Evolutionary conservation across 37 sponge, comb jelly and placozoan species (phyloP).

Genomic region (Spongilla lacustris): DNA sequence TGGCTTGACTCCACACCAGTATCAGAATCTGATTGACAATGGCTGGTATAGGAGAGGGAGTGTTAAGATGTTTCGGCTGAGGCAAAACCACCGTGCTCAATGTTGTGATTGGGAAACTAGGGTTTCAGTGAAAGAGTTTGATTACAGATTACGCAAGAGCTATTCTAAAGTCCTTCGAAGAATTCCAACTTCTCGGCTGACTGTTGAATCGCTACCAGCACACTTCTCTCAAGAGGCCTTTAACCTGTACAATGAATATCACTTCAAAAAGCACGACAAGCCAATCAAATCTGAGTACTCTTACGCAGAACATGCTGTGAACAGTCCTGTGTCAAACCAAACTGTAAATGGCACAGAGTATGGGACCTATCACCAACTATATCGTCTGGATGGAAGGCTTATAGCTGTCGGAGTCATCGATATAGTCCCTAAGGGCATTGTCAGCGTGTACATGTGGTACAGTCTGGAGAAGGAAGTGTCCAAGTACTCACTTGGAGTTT

Average conservation of each 20-base stretch:
- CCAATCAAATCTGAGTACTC: constrained; percentile 76
- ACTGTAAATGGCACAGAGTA: constrained; percentile 66
- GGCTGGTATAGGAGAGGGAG: constrained; percentile 96
- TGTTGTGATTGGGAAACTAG: constrained; percentile 89
- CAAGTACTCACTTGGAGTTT: constrained; percentile 91
- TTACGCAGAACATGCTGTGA: constrained; percentile 84
- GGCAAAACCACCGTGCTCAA: constrained; percentile 62
- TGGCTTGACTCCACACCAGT: constrained; percentile 75
- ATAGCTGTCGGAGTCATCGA: constrained; percentile 91
- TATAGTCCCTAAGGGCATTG: constrained; percentile 82
- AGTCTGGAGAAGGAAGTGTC: constrained; percentile 72
- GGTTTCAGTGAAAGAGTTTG: constrained; percentile 70
- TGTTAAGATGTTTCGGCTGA: constrained; percentile 86
- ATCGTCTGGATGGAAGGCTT: constrained; percentile 82
- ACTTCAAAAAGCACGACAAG: constrained; percentile 78
- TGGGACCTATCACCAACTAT: constrained; percentile 91
- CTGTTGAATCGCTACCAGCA: constrained; percentile 48
- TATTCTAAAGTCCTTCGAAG: constrained; percentile 69
- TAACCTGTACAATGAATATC: constrained; percentile 84
- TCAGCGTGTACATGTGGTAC: constrained; percentile 96
- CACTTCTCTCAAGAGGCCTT: constrained; percentile 81
- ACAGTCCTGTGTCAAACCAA: constrained; percentile 65
- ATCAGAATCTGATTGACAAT: constrained; percentile 77
- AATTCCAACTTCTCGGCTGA: constrained; percentile 63
- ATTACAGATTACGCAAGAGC: constrained; percentile 57